Base-by-base conservation (phyloP, 1,140 invertebrate genomes). In the Globodera rostochiensis region DNA sequence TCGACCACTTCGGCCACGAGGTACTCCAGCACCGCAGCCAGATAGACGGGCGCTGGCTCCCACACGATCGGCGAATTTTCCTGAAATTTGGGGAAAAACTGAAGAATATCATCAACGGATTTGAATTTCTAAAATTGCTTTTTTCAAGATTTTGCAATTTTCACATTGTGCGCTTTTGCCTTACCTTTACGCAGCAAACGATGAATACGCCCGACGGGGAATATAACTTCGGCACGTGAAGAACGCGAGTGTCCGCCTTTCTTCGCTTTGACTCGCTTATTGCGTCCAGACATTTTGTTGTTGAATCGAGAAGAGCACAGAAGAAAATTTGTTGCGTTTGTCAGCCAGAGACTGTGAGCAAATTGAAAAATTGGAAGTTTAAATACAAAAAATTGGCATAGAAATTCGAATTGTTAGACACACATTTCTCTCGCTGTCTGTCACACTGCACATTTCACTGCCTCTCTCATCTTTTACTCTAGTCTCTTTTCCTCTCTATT, bases 1-100 rank as follows among this genome's bases (percentile, higher is more conserved):
- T 94, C 94, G 77, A 94, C 90, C 25, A 94, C 93, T 91, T 94
- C 94, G 90, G 94, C 94, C 82, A 93, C 87, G 82, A 92, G 84
- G 82, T 92, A 92, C 84, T 92, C 92, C 79, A 91, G 85, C 19
- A 92, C 91, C 89, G 93, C 93, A 45, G 93, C 93, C 66, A 94
- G 85, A 85, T 94, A 94, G 0, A 94, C 93, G 1, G 93, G 92
- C 36, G 93, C 93, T 93, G 83, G 92, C 92, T 79, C 93, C 93
- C 66, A 94, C 92, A 25, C 93, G 91, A 87, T 94, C 92, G 15
- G 93, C 93, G 87, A 94, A 94, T 83, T 93, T 92, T 69, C 93
- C 93, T 86, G 67, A 70, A 70, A 9, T 70, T 70, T 36, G 36
- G 36, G n/a, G 36, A 3, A 36, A 19, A 8, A 45, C 85, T 84